Base-by-base conservation (phyloP, 2,888 invertebrate genomes). In the Synergus gifuensis region DNA sequence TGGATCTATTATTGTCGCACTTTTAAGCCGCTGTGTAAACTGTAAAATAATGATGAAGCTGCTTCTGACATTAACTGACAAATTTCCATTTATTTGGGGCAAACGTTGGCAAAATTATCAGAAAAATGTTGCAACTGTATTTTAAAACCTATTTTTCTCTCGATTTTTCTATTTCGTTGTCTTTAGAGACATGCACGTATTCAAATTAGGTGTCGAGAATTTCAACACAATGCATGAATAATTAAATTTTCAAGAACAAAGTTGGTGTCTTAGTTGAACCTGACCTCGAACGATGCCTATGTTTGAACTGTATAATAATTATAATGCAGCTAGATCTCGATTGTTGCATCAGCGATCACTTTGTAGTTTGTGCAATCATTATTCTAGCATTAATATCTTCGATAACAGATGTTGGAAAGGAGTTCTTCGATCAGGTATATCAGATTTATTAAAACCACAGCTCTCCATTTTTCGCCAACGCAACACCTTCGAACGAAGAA, bases 201-300 rank as follows among this genome's bases (percentile, higher is more conserved):
- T 54, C 54, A n/a, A 54, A 54, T n/a, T 54, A 18, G n/a, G 54
- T 54, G 54, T 54, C 54, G n/a, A 54, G 54, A 18, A 54, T 54
- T n/a, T 54, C n/a, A 69, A 46, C 5, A 69, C 14, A 69, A 16
- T 69, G 28, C 28, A 22, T 69, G 69, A 28, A 49, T 16, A 28
- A 69, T 69, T 46, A 49, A 22, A 69, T 69, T 69, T 69, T 69
- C 49, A 49, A 36, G 69, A 49, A 69, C 49, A 16, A 69, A 46
- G 49, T 49, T 49, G 69, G 46, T 69, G 49, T 69, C 69, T 69
- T 16, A 9, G 28, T 46, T 49, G 69, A 69, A 46, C 49, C 69
- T 69, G 69, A 49, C 69, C 69, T 69, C 69, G 69, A 69, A 69
- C 46, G 69, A 69, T 69, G 46, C 69, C 69, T 69, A 49, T 69